A percentile compares a stretch with the other conserved stretches of the same genome.
These are phyloP conservation scores for Alectoris magna DNA, from an alignment of 2,797 vertebrate genomes.

Conservation along the genomic window DNA sequence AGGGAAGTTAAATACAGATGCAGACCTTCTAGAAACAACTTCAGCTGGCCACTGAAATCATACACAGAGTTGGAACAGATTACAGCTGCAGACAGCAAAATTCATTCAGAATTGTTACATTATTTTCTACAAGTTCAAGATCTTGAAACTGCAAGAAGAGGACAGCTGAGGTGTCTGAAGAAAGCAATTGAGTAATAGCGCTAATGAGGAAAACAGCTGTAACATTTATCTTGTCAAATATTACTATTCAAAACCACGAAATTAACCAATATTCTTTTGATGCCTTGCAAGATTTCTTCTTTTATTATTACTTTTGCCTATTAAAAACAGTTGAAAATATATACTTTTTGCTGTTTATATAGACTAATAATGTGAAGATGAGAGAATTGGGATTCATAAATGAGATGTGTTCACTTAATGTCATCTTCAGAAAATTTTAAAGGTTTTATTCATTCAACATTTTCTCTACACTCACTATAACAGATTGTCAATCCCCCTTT, in stretches of 20 bases:
- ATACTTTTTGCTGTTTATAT: not conserved
- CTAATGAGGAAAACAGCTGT: not conserved
- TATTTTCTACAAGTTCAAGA: not conserved
- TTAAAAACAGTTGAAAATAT: not conserved
- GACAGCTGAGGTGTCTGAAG: not conserved
- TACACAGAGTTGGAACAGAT: not conserved
- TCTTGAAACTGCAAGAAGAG: not conserved
- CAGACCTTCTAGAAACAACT: not conserved
- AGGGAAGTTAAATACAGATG: not conserved
- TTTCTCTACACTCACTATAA: not conserved
- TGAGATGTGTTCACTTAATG: not conserved
- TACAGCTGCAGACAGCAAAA: not conserved
- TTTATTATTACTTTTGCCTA: not conserved
- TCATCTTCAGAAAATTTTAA: not conserved
- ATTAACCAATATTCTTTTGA: not conserved
- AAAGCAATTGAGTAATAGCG: not conserved
- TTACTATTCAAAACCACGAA: not conserved
- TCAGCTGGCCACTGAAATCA: not conserved
- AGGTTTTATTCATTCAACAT: not conserved
- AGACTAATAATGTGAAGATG: not conserved
- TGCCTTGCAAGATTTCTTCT: not conserved
- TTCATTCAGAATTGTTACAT: not conserved
- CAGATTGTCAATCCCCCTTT: not conserved
- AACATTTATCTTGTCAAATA: not conserved
- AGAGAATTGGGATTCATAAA: not conserved